Conservation (phyloP, 2,888 invertebrate species). For the Timema podura region DNA sequence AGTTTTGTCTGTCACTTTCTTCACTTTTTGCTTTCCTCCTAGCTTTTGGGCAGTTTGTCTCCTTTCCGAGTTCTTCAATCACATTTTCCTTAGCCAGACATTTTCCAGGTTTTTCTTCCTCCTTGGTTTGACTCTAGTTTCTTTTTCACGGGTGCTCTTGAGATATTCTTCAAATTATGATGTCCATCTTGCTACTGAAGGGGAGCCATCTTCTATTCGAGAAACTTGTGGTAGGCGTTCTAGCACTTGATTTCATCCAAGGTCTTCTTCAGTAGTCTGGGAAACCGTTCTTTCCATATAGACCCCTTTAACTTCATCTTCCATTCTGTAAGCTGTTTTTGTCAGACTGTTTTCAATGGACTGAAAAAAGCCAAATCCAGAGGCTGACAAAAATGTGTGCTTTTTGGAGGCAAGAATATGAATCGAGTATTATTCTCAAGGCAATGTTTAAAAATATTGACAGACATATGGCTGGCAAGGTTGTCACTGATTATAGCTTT, state of each 20-base stretch:
- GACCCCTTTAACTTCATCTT: constrained; percentile 10
- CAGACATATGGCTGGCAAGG: not conserved
- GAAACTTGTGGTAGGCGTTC: not conserved
- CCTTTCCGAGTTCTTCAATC: not conserved
- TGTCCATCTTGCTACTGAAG: not conserved
- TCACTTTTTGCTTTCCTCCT: not conserved
- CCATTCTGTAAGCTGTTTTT: constrained; percentile 2
- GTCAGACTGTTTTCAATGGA: constrained; percentile 9
- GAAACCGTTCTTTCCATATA: constrained; percentile 1
- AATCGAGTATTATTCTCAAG: constrained; percentile 6
- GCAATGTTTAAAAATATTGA: not conserved
- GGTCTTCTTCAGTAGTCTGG: constrained; percentile 12
- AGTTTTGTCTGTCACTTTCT: not conserved
- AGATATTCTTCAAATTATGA: constrained; percentile 10
- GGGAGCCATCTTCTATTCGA: not conserved
- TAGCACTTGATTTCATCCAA: constrained; percentile 9
- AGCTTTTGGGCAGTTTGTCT: not conserved
- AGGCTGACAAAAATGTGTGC: constrained; percentile 15
- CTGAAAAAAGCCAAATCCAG: constrained; percentile 13
- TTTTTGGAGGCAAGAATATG: constrained; percentile 13
- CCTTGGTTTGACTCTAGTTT: not conserved
- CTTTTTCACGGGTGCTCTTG: not conserved
- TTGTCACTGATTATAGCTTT: constrained; percentile 8
- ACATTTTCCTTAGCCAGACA: not conserved
- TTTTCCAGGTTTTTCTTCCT: not conserved